Evolutionary conservation across 2,888 invertebrate genomes (phyloP), one percentile per base, ranked within the genome.

Genomic region (Drosophila greeni): DNA sequence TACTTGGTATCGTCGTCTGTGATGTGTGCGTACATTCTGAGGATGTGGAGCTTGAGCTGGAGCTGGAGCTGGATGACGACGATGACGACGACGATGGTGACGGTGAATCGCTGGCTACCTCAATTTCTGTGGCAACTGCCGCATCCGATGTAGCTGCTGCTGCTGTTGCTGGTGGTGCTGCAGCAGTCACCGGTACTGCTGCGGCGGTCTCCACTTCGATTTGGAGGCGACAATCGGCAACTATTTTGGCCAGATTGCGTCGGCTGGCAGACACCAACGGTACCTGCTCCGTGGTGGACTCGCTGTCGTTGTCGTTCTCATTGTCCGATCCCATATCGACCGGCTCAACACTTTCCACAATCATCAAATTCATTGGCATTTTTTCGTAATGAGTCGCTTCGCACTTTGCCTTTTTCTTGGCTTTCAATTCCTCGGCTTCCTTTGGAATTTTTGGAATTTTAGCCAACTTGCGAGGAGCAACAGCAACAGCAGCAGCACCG

Each of bases 371-470:
- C 84, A 82, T 82, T 73, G 80, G 81, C 82, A 82, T 80, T 74
- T 78, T 81, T 62, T 76, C 76, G 75, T 78, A 75, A 74, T 74
- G 71, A 61, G 68, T 65, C 42, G 40, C 56, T 61, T 78, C 81
- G 78, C 83, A 82, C 83, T 81, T 78, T 66, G 75, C 69, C 66
- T 78, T 72, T 72, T 80, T 70, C 75, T 77, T 81, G 74, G 76
- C 74, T 83, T 73, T 83, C 64, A 85, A 73, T 72, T 71, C 79
- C 78, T 85, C 85, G 66, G 67, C 72, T 85, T 85, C 85, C 73
- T 82, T 81, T 71, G 85, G 82, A 82, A 85, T 82, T 82, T 82
- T 85, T 62, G 67, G 72, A 85, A 77, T 84, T 82, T 84, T 84
- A 83, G 62, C 70, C 72, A 48, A 56, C 43, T 54, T 72, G 40